Percentiles rank a stretch among this genome's conserved stretches.
Conservation (phyloP, 2,888 invertebrate species). For the Belgica antarctica region DNA sequence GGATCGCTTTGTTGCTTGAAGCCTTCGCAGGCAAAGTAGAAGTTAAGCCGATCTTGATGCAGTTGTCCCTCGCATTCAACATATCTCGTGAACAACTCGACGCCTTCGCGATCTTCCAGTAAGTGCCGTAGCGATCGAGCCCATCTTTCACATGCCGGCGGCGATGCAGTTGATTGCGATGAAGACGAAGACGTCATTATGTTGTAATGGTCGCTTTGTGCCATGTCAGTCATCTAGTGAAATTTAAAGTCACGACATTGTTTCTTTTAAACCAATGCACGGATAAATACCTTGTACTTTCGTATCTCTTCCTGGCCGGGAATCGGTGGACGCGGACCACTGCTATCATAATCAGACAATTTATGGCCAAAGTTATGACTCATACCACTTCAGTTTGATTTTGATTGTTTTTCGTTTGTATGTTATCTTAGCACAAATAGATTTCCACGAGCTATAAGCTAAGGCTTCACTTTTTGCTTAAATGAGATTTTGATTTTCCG, state of each 20-base stretch:
- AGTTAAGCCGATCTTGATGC: slow-evolving; percentile 78
- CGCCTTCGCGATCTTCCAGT: slow-evolving; percentile 86
- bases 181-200: slow-evolving; percentile 47
- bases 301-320: slow-evolving; percentile 68
- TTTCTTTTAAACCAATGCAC: not conserved
- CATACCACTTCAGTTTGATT: slow-evolving; percentile 47
- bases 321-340: slow-evolving; percentile 76
- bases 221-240: slow-evolving; percentile 55
- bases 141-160: slow-evolving; percentile 82
- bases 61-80: slow-evolving; percentile 74
- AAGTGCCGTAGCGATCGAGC: slow-evolving; percentile 79
- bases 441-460: no score
- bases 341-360: slow-evolving; percentile 56
- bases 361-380: slow-evolving; percentile 55
- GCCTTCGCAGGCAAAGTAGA: slow-evolving; percentile 92
- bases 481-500: slow-evolving; percentile 21
- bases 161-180: slow-evolving; percentile 55
- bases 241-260: slow-evolving; percentile 3
- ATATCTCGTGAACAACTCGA: slow-evolving; percentile 80
- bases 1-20: slow-evolving; percentile 70
- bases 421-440: not conserved
- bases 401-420: not conserved
- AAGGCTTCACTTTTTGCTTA: not conserved
- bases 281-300: slow-evolving; percentile 52
- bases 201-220: slow-evolving; percentile 27